A percentile compares a stretch with the other conserved stretches of the same genome.
These are phyloP conservation scores for Cheilosia variabilis DNA, from an alignment of 2,888 invertebrate species.

Conservation along the genomic window DNA sequence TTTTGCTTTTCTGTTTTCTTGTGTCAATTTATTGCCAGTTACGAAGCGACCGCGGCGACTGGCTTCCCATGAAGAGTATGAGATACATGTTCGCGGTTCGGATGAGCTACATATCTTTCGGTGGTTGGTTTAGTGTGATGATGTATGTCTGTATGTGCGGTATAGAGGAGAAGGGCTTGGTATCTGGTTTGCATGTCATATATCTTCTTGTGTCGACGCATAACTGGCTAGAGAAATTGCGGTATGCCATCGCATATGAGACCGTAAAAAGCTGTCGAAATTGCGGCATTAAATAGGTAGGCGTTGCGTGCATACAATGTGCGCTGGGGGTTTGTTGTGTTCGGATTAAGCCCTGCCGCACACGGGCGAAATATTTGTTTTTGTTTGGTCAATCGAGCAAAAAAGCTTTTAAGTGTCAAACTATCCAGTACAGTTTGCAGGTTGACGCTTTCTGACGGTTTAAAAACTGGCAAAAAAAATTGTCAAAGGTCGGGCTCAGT, in stretches of 20 bases:
- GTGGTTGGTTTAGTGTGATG: slow-evolving; percentile 15
- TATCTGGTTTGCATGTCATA: slow-evolving; percentile 67
- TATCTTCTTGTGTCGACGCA: slow-evolving; percentile 52
- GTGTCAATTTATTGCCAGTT: slow-evolving; percentile 65
- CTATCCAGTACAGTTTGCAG: too few relatives aligned
- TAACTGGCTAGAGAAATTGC: slow-evolving; percentile 61
- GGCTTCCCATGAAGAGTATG: slow-evolving; percentile 59
- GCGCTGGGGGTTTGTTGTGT: background rate
- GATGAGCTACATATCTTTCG: slow-evolving; percentile 59
- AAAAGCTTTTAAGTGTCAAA: too few relatives aligned
- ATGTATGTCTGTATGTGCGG: slow-evolving; percentile 9
- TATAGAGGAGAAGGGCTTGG: slow-evolving; percentile 33
- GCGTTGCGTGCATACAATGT: slow-evolving; percentile 54
- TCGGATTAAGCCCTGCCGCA: background rate
- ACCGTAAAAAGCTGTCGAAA: slow-evolving; percentile 68
- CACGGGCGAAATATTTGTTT: background rate
- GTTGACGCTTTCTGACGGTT: too few relatives aligned
- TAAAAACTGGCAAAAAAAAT: too few relatives aligned
- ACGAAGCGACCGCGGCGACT: slow-evolving; percentile 37
- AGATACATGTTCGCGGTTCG: slow-evolving; percentile 39
- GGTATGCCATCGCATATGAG: slow-evolving; percentile 47
- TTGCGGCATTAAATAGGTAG: slow-evolving; percentile 54
- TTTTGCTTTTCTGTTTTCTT: slow-evolving; percentile 17
- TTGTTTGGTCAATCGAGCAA: too few relatives aligned
- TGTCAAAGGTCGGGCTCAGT: too few relatives aligned